Evolutionary conservation across 2,888 invertebrate genomes (phyloP).

Genomic region (Pristionchus mayeri): DNA sequence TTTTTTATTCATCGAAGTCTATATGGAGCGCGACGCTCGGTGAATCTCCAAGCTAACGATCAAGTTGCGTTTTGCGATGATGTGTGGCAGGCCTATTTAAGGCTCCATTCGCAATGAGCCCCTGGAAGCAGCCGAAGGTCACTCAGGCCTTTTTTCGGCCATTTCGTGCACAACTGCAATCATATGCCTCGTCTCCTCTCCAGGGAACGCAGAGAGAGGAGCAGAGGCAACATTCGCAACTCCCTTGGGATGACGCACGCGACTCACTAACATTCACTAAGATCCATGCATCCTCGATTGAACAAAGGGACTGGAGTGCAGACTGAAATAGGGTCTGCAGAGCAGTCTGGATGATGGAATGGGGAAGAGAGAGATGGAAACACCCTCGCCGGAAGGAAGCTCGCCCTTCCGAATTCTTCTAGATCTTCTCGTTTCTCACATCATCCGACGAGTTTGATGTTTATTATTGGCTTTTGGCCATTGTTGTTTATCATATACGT

Average conservation of each 20-base stretch:
- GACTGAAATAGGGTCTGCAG: no score
- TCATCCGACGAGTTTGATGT: conserved; percentile 13
- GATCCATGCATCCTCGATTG: conserved; percentile 37
- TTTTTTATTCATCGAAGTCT: no score
- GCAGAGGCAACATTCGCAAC: background rate
- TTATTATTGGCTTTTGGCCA: no score
- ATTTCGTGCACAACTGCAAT: background rate
- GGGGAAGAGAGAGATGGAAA: background rate
- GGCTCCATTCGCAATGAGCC: background rate
- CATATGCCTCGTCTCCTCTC: background rate
- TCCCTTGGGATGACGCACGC: conserved; percentile 35
- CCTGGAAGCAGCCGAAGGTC: background rate
- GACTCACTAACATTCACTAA: background rate
- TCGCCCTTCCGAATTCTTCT: background rate
- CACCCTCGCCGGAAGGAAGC: conserved; percentile 41
- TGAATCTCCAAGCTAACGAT: no score
- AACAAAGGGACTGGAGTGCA: conserved; percentile 10
- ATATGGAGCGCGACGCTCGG: no score
- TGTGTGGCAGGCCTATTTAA: no score
- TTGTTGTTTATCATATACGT: no score
- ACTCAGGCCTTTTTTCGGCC: background rate
- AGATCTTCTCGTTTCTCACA: background rate
- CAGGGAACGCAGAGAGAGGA: no score
- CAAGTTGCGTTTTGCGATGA: no score
- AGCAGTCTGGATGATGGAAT: no score